Base-by-base conservation (phyloP, 2,888 invertebrate species). In the Eilema depressum region DNA sequence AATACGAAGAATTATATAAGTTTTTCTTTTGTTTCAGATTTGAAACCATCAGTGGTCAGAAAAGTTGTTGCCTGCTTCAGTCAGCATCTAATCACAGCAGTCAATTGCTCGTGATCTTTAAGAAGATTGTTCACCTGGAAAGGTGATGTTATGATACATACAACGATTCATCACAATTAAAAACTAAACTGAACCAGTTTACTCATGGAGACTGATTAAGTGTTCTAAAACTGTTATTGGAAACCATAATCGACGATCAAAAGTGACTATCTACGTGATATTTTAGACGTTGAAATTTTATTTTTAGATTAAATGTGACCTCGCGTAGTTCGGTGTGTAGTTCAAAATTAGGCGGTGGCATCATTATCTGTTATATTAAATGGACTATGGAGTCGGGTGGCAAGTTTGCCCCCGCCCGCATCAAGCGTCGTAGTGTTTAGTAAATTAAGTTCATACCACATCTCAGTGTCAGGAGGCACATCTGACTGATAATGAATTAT, bases 201-300 rank as follows among this genome's bases (percentile, higher is more conserved):
- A 82, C 85, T 80, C 78, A 76, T 84, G 80, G 86, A 88, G 88
- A 88, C 88, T 88, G 88, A 87, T 80, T 26, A 79, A 80, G 85
- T 88, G 87, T 89, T 88, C 84, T 84, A 82, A 85, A 86, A 83
- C 83, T 83, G 75, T 86, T 88, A 83, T 86, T 86, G 87, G 84
- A 84, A 84, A 84, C 76, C 78, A 81, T 84, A 83, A 83, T 85
- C 81, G 77, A 87, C 84, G 77, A 87, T 80, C 83, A 83, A 85
- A 83, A 87, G 87, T 89, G 88, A 88, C 62, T 86, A 84, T 85
- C 84, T 83, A 83, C 85, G 85, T 85, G 85, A 78, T 82, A 79
- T 73, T 73, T 81, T 83, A 73, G 71, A 81, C 82, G 71, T 85
- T 87, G 82, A 82, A 83, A 80, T 83, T 82, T 83, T 78, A 84